phyloP scores from a whole-genome alignment of 2,888 invertebrate species.

The Trachelus iudaicus region DNA sequence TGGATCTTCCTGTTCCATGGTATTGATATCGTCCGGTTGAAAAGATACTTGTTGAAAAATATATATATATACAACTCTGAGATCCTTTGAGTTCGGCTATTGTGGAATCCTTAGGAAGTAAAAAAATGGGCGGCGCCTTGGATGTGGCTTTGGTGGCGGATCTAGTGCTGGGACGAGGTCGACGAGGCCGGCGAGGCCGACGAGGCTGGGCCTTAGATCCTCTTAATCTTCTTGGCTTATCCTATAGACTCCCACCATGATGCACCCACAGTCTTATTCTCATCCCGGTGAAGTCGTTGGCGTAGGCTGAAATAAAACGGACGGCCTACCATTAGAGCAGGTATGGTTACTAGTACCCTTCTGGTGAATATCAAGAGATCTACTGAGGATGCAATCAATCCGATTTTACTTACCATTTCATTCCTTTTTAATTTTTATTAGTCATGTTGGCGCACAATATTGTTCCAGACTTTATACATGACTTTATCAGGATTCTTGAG shows the following conservation, averaged over 20 bases:
- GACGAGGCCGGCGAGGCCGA: slow-evolving; percentile 43
- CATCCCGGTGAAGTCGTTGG: background rate
- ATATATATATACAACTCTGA: no score
- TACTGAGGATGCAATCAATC: slow-evolving; percentile 14
- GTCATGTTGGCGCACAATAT: no score
- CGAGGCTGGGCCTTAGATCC: slow-evolving; percentile 55
- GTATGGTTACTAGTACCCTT: slow-evolving; percentile 47
- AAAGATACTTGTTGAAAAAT: no score
- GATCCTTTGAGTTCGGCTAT: no score
- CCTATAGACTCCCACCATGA: background rate
- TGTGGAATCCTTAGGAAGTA: slow-evolving; percentile 34
- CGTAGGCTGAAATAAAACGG: slow-evolving; percentile 26
- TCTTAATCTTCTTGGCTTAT: background rate
- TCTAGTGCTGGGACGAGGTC: slow-evolving; percentile 39
- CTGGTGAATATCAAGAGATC: slow-evolving; percentile 55
- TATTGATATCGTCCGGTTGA: no score
- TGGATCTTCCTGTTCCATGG: no score
- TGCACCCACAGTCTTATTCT: background rate
- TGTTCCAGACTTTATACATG: no score
- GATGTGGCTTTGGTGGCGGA: slow-evolving; percentile 45
- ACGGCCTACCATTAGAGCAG: slow-evolving; percentile 45
- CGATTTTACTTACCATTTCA: no score
- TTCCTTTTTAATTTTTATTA: slow-evolving; percentile 14
- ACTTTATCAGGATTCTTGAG: no score
- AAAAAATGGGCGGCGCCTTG: slow-evolving; percentile 65